phyloP scores from a whole-genome alignment of 2,113 vertebrate genomes.

The Nanorana parkeri region DNA sequence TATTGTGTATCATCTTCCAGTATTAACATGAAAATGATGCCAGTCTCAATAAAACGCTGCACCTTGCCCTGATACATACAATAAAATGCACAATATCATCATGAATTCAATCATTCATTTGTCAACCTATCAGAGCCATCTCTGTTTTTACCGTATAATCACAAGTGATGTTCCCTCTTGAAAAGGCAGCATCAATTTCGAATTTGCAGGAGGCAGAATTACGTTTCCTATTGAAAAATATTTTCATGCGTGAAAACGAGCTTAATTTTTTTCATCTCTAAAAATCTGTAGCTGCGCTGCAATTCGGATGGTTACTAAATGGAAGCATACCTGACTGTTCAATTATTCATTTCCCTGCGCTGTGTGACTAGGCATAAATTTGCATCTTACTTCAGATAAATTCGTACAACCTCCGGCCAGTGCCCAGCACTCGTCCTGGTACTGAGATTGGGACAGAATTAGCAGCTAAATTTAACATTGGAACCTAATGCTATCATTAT shows the following conservation, averaged over 20 bases:
- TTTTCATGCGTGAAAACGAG: background rate
- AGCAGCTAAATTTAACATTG: conserved; percentile 38
- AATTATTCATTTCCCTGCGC: conserved; percentile 39
- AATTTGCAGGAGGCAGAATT: background rate
- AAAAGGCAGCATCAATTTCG: background rate
- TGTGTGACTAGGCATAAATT: conserved; percentile 42
- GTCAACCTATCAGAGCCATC: background rate
- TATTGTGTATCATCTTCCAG: no score
- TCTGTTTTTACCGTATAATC: background rate
- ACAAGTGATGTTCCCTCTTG: background rate
- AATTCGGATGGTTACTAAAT: conserved; percentile 35
- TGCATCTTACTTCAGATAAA: background rate
- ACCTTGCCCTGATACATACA: background rate
- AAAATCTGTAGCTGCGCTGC: conserved; percentile 5
- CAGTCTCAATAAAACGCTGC: background rate
- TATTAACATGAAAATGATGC: background rate
- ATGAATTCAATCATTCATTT: background rate
- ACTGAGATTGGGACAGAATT: conserved; percentile 5
- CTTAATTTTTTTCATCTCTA: conserved; percentile 20
- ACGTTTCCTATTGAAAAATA: conserved; percentile 8
- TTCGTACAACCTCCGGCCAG: background rate
- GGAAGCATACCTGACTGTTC: conserved; percentile 24
- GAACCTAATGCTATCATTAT: conserved; percentile 18
- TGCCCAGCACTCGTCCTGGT: background rate
- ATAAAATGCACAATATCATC: background rate